These are phyloP conservation scores for Macrosiphum euphorbiae DNA, from an alignment of 2,888 invertebrate genomes.

Conservation along the genomic window DNA sequence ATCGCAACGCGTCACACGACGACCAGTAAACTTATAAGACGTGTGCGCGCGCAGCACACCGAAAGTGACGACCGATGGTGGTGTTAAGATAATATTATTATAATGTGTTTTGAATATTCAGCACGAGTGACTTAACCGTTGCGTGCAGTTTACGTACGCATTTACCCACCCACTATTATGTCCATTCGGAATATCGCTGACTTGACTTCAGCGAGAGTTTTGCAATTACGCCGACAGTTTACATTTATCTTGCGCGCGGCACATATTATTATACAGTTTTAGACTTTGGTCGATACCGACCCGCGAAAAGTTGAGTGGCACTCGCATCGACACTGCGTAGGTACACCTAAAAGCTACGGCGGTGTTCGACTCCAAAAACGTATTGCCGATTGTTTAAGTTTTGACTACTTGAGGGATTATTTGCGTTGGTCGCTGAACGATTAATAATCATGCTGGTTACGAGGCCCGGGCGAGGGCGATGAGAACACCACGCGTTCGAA, in stretches of 20 bases:
- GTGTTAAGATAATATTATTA: neutral
- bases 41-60: neutral
- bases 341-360: neutral
- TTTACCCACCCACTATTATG: neutral
- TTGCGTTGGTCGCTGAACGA: neutral
- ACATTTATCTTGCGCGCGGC: neutral
- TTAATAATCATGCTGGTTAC: neutral
- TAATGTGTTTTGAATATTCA: constrained; percentile 2
- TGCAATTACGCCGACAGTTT: neutral
- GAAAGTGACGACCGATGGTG: neutral
- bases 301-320: neutral
- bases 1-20: neutral
- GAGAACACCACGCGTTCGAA: neutral
- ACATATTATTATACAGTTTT: neutral
- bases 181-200: neutral
- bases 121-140: neutral
- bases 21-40: neutral
- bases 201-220: neutral
- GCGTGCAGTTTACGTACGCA: neutral
- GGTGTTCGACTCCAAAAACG: neutral
- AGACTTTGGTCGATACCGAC: neutral
- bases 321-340: neutral
- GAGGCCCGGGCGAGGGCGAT: neutral
- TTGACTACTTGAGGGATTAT: neutral
- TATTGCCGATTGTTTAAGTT: neutral